Evolutionary conservation across 2,113 vertebrate species (phyloP).

Genomic region (Melanotaenia duboulayi): DNA sequence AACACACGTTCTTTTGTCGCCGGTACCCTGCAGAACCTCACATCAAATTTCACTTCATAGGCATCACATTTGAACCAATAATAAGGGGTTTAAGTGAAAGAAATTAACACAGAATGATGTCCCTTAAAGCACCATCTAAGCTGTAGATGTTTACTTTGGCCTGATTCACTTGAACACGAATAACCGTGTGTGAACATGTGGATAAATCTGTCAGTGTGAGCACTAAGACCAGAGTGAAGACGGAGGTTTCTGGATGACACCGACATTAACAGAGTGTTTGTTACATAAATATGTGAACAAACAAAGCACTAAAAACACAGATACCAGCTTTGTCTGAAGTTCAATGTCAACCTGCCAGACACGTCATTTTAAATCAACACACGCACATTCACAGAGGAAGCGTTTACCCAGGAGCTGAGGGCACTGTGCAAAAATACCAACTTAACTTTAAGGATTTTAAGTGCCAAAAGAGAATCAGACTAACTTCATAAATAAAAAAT

Average conservation of each 20-base stretch:
- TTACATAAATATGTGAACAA: conserved; percentile 2
- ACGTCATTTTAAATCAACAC: conserved; percentile 48
- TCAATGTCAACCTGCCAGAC: conserved; percentile 57
- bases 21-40: conserved; percentile 23
- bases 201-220: too few species aligned
- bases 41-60: not conserved
- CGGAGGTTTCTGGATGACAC: not conserved
- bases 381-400: conserved; percentile 22
- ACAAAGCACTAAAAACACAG: conserved; percentile 31
- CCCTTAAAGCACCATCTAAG: too few species aligned
- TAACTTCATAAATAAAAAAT: conserved; percentile 82
- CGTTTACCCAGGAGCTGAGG: conserved; percentile 37
- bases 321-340: conserved; percentile 65
- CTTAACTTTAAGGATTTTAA: conserved; percentile 60
- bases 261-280: not conserved
- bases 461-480: conserved; percentile 67
- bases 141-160: not conserved
- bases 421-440: conserved; percentile 79
- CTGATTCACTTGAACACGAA: not conserved
- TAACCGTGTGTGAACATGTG: not conserved
- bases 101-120: too few species aligned
- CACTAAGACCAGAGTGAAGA: too few species aligned
- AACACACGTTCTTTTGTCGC: not conserved
- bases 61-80: too few species aligned
- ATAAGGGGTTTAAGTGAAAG: too few species aligned